A percentile compares a stretch with the other conserved stretches of the same genome.
These are phyloP conservation scores for Acromyrmex heyeri DNA, from an alignment of 1,140 invertebrate genomes.

Conservation along the genomic window DNA sequence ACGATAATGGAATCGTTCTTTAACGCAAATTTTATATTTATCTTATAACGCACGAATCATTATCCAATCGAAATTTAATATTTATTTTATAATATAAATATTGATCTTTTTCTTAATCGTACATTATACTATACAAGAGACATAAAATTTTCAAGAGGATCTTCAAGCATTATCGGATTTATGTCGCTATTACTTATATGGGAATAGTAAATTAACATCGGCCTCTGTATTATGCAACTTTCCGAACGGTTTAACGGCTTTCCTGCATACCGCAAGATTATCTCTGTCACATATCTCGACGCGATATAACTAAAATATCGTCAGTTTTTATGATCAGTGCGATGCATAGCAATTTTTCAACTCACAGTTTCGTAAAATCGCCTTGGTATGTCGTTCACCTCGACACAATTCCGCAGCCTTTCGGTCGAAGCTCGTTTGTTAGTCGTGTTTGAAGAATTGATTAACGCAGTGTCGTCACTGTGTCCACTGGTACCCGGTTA, in stretches of 20 bases:
- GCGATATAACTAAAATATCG: constrained; percentile 14
- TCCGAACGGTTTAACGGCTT: not conserved
- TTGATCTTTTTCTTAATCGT: not conserved
- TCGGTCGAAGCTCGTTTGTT: constrained; percentile 56
- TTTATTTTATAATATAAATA: constrained; percentile 8
- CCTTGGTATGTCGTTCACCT: constrained; percentile 65
- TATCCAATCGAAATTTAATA: not conserved
- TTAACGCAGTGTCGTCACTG: constrained; percentile 61
- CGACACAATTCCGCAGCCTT: constrained; percentile 60
- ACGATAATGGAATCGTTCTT: not conserved
- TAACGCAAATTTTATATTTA: not conserved
- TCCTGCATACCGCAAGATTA: constrained; percentile 21
- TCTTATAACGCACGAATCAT: not conserved
- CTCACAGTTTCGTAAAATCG: constrained; percentile 39
- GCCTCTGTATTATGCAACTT: constrained; percentile 29
- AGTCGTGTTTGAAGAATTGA: constrained; percentile 64
- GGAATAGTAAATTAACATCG: constrained; percentile 22
- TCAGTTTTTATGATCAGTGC: constrained; percentile 19
- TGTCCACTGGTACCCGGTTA: constrained; percentile 28
- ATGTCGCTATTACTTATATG: constrained; percentile 23
- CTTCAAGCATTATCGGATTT: not conserved
- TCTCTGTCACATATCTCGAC: constrained; percentile 5
- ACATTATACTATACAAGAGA: not conserved
- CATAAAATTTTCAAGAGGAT: constrained; percentile 9
- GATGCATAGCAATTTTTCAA: constrained; percentile 32